Conservation (phyloP, 37 sponge, comb jelly and placozoan genomes). For the Halisarca cf. caerulea region DNA sequence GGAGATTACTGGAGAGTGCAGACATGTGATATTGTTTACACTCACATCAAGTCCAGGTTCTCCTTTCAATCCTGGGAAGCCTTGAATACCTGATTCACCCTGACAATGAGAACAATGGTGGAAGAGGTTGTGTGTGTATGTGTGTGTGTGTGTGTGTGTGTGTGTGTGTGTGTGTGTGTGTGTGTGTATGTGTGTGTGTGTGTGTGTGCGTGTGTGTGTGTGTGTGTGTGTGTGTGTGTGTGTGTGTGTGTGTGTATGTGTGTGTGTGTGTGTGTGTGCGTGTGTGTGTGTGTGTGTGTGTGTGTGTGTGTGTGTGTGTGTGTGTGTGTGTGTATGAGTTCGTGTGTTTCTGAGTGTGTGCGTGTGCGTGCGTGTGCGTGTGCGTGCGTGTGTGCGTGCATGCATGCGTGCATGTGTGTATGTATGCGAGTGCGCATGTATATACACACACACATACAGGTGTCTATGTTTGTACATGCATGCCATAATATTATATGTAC, state of each 20-base stretch:
- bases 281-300: neutral
- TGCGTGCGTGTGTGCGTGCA: too few species aligned
- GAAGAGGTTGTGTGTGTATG: neutral
- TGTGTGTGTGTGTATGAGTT: neutral
- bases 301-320: neutral
- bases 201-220: neutral
- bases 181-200: neutral
- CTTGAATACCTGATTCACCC: neutral
- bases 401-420: too few species aligned
- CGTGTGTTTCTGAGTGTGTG: neutral
- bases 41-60: neutral
- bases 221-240: neutral
- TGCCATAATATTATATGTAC: too few species aligned
- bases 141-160: slow-evolving; percentile 19
- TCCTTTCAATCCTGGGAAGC: neutral
- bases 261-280: slow-evolving; percentile 20
- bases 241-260: slow-evolving; percentile 7
- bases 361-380: neutral
- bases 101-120: neutral
- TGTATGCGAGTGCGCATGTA: too few species aligned
- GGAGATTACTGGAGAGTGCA: too few species aligned
- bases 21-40: too few species aligned
- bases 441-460: neutral
- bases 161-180: neutral
- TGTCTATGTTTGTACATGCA: neutral